These are phyloP conservation scores for Elephantulus edwardii DNA, from an alignment of 2,113 vertebrate genomes.

Conservation along the genomic window DNA sequence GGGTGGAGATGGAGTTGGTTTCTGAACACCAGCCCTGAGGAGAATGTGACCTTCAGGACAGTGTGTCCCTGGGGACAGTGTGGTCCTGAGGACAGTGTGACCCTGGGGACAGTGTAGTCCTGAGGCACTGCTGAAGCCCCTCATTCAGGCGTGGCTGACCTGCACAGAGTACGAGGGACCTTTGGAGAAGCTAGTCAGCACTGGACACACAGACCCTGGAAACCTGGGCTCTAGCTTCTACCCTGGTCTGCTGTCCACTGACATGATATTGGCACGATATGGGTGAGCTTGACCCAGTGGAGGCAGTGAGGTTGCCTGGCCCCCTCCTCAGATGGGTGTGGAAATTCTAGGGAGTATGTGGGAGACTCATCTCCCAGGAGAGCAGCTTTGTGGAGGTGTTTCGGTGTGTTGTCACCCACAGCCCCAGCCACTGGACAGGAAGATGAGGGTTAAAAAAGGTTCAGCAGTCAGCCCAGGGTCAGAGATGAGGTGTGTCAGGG, in stretches of 20 bases:
- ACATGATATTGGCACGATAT: not conserved
- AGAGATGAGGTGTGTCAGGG: not conserved
- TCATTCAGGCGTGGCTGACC: no score
- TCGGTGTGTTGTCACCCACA: rapidly evolving
- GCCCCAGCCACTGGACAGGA: not conserved
- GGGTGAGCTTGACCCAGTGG: not conserved
- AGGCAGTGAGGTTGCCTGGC: not conserved
- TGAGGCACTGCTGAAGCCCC: no score
- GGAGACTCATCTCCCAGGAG: no score
- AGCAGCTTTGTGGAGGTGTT: no score
- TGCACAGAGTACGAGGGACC: no score
- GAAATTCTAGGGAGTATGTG: rapidly evolving
- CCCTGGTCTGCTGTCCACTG: rapidly evolving
- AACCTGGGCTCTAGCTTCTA: no score
- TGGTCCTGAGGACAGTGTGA: no score
- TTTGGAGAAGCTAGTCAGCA: no score
- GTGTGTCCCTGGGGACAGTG: not conserved
- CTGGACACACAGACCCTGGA: no score
- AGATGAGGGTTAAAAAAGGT: not conserved
- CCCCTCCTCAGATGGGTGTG: not conserved
- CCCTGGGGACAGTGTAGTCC: no score
- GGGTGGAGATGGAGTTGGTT: not conserved
- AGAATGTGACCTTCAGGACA: rapidly evolving
- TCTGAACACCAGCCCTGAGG: not conserved
- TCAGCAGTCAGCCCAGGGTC: not conserved